These are phyloP conservation scores for Lipotes vexillifer DNA, from an alignment of 2,113 vertebrate genomes.

Conservation along the genomic window DNA sequence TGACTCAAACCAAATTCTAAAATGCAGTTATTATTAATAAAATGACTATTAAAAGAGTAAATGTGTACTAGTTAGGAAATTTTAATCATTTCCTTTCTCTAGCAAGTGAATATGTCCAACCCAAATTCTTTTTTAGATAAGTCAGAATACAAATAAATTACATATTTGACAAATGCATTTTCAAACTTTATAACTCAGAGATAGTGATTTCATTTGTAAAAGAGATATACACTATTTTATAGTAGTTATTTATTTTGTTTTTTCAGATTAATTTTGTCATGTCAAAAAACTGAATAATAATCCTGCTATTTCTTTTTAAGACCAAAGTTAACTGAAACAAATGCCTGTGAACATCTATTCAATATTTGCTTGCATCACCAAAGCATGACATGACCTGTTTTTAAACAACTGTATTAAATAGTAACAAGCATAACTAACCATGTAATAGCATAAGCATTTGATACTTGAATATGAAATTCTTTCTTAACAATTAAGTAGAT, in stretches of 20 bases:
- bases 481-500: conserved; percentile 9
- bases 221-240: neutral
- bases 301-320: neutral
- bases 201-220: neutral
- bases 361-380: neutral
- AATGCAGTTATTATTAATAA: conserved; percentile 19
- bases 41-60: neutral
- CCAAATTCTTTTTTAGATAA: neutral
- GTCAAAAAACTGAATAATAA: neutral
- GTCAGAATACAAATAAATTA: conserved; percentile 19
- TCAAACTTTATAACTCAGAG: conserved; percentile 6
- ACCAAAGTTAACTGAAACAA: conserved; percentile 12
- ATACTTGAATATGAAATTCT: neutral
- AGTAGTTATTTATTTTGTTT: neutral
- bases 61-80: neutral
- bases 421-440: neutral
- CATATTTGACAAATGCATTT: neutral
- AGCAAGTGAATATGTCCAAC: neutral
- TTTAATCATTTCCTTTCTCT: neutral
- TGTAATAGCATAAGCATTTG: neutral
- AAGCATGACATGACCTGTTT: neutral
- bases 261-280: conserved; percentile 6
- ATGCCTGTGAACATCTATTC: neutral
- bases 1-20: neutral
- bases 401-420: neutral